These are phyloP conservation scores for Caranx melampygus DNA, from an alignment of 2,113 vertebrate genomes.

Conservation along the genomic window DNA sequence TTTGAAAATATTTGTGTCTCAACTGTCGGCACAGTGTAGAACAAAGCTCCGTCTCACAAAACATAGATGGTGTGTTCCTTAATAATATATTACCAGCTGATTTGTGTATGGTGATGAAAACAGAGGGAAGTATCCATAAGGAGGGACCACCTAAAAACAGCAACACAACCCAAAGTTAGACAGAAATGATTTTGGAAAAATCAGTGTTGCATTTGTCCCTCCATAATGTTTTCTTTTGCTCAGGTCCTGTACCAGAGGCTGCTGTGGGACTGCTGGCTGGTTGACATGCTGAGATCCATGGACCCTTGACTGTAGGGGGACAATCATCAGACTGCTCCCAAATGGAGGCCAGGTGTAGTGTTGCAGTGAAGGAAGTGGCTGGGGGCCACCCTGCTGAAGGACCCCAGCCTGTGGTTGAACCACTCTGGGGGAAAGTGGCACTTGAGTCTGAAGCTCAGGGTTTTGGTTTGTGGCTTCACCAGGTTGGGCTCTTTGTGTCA, in stretches of 20 bases:
- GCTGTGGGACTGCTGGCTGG: conserved; percentile 53
- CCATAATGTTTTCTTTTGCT: not conserved
- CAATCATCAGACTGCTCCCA: conserved; percentile 43
- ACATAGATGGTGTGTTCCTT: not conserved
- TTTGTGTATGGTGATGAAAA: conserved; percentile 55
- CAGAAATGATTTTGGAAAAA: not conserved
- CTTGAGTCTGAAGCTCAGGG: conserved; percentile 2
- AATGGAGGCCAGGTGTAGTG: conserved; percentile 60
- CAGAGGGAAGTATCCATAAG: conserved; percentile 64
- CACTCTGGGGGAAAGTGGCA: conserved; percentile 34
- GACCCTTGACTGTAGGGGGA: conserved; percentile 36
- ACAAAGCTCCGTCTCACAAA: conserved; percentile 7
- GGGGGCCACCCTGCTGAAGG: conserved; percentile 15
- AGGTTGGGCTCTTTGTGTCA: conserved; percentile 45
- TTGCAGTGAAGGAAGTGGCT: conserved; percentile 41
- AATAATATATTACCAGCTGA: conserved; percentile 64
- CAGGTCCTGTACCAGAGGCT: conserved; percentile 57
- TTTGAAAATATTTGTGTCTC: conserved; percentile 22
- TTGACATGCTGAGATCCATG: conserved; percentile 31
- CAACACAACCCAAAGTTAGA: not conserved
- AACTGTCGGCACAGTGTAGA: not conserved
- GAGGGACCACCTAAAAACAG: conserved; percentile 56
- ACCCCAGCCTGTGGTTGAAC: conserved; percentile 46
- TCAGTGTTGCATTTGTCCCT: not conserved
- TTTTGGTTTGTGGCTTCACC: conserved; percentile 33